Conservation (phyloP, 2,888 invertebrate species). For the Melieria crassipennis region DNA sequence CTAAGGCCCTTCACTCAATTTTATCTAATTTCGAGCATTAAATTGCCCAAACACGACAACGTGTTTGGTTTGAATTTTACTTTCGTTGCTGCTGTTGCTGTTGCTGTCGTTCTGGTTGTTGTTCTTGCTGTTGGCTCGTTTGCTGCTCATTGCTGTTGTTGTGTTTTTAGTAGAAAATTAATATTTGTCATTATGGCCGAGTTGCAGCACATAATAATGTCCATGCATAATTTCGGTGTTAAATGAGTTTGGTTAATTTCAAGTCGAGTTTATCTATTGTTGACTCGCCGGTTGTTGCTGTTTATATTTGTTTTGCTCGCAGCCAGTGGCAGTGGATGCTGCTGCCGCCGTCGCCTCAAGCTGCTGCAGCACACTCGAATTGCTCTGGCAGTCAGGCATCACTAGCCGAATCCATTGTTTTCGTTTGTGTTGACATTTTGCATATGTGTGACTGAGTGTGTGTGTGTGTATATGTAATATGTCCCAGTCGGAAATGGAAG, state of each 20-base stretch:
- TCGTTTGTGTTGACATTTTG: too few relatives aligned
- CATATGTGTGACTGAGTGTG: too few relatives aligned
- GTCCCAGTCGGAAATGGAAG: neutral
- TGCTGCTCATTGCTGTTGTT: slow-evolving; percentile 1
- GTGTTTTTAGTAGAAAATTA: slow-evolving; percentile 45
- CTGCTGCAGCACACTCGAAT: neutral
- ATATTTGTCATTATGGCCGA: slow-evolving; percentile 43
- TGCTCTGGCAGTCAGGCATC: neutral
- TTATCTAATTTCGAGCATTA: too few relatives aligned
- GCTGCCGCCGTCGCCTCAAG: neutral
- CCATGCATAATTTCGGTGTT: slow-evolving; percentile 56
- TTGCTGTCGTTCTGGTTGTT: neutral
- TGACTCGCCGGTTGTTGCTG: slow-evolving; percentile 22
- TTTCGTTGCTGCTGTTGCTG: neutral
- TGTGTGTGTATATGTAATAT: neutral
- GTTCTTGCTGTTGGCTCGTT: neutral
- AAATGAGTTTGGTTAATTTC: slow-evolving; percentile 56
- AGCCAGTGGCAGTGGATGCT: neutral
- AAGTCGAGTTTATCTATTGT: slow-evolving; percentile 37
- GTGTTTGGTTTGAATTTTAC: neutral
- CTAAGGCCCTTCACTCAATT: too few relatives aligned
- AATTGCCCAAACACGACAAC: neutral
- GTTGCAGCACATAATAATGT: slow-evolving; percentile 48
- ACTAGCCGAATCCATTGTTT: neutral
- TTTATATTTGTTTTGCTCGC: neutral